These are phyloP conservation scores for Beroe forskalii DNA, from an alignment of 37 sponge, comb jelly and placozoan species.

Conservation along the genomic window DNA sequence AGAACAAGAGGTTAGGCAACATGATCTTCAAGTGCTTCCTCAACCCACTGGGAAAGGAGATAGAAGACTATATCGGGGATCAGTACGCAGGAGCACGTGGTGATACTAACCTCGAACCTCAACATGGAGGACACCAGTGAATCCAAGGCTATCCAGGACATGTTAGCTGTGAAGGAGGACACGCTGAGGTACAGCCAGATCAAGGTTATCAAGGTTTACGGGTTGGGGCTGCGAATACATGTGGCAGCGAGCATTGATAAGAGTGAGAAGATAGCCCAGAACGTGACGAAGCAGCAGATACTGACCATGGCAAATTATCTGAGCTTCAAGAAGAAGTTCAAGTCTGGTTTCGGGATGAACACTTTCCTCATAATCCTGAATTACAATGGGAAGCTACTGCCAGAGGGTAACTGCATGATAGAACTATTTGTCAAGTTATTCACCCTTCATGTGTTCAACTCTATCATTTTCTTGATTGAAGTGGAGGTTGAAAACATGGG, in stretches of 20 bases:
- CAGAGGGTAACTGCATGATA: conserved; percentile 13
- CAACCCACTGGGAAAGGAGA: conserved; percentile 34
- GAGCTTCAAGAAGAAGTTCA: conserved; percentile 57
- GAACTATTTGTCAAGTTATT: neutral
- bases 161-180: conserved; percentile 49
- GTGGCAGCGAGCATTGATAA: conserved; percentile 20
- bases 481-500: neutral
- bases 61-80: conserved; percentile 9
- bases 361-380: conserved; percentile 2
- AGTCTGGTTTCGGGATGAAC: conserved; percentile 61
- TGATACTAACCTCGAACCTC: neutral
- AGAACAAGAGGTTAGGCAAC: conserved; percentile 1
- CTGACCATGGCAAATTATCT: conserved; percentile 38
- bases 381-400: neutral
- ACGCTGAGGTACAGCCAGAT: neutral
- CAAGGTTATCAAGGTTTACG: conserved; percentile 40
- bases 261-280: conserved; percentile 16
- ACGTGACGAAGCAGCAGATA: conserved; percentile 22
- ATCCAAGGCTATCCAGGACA: neutral
- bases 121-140: neutral
- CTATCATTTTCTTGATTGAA: conserved; percentile 15
- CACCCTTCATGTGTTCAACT: neutral
- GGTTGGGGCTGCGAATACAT: conserved; percentile 14
- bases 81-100: neutral
- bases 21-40: conserved; percentile 48